Evolutionary conservation across 2,797 vertebrate species (phyloP).

Genomic region (Hypotaenidia okinawae): DNA sequence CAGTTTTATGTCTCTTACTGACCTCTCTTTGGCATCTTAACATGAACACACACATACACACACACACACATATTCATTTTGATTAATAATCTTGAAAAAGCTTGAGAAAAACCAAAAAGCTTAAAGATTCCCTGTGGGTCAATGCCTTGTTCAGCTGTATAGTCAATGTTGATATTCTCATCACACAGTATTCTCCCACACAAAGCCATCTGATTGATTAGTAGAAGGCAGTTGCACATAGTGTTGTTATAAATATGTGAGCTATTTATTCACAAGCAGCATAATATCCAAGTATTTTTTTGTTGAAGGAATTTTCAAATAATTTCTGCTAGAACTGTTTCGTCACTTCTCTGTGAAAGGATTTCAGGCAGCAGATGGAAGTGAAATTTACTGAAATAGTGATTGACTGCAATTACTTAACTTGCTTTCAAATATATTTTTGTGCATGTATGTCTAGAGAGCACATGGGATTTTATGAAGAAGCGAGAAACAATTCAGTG

Average conservation of each 20-base stretch:
- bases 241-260: not conserved
- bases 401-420: not conserved
- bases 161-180: not conserved
- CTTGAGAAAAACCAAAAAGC: not conserved
- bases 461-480: not conserved
- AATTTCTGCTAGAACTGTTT: not conserved
- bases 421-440: not conserved
- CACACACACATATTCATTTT: not conserved
- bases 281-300: not conserved
- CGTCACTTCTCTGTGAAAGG: not conserved
- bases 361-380: not conserved
- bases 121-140: not conserved
- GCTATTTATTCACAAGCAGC: not conserved
- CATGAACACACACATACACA: no score
- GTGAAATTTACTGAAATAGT: not conserved
- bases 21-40: not conserved
- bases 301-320: not conserved
- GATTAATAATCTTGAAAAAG: not conserved
- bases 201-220: not conserved
- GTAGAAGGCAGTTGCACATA: not conserved
- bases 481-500: not conserved
- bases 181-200: not conserved
- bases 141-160: not conserved
- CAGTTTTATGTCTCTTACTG: not conserved
- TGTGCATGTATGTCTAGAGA: not conserved